Evolutionary conservation across 2,888 invertebrate genomes (phyloP), one percentile per base, ranked within the genome.

Genomic region (Mayetiola destructor): DNA sequence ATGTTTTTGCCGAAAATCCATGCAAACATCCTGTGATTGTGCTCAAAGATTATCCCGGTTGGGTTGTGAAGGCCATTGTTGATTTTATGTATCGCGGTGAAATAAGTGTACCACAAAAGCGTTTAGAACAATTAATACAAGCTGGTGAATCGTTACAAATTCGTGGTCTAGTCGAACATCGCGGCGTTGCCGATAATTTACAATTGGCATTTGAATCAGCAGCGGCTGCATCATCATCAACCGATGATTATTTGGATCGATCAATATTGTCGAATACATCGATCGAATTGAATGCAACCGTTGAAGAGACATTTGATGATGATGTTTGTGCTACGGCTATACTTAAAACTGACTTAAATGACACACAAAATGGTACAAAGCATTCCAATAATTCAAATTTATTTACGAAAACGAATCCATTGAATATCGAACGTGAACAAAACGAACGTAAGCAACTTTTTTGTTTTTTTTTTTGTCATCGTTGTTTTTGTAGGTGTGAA

Each of bases 61-160:
- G 88, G 82, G 90, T 91, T 66, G 84, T 93, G 61, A 87, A 88
- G 66, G 88, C 89, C 35, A 85, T 92, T 60, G 85, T 92, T 60
- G 88, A 90, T 73, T 93, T 92, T 68, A 92, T 92, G 90, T 93
- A 93, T 74, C 85, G 88, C 63, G 92, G 92, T 37, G 90, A 92
- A 75, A 89, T 92, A 64, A 87, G 87, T 63, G 89, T 92, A 56
- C 83, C 84, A 8, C 87, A 89, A 66, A 88, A 89, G 67, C 86
- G 89, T 61, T 76, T 92, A 27, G 82, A 85, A 58, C 84, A 83
- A 12, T 78, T 93, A 63, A 87, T 92, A 66, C 84, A 88, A 65
- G 90, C 90, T 2, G 92, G 91, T 0, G 90, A 91, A 67, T 86
- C 86, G 56, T 76, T 92, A 60, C 89, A 91, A 70, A 84, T 89